Conservation (phyloP, 1,140 invertebrate genomes). For the Drosophila chauvacae region DNA sequence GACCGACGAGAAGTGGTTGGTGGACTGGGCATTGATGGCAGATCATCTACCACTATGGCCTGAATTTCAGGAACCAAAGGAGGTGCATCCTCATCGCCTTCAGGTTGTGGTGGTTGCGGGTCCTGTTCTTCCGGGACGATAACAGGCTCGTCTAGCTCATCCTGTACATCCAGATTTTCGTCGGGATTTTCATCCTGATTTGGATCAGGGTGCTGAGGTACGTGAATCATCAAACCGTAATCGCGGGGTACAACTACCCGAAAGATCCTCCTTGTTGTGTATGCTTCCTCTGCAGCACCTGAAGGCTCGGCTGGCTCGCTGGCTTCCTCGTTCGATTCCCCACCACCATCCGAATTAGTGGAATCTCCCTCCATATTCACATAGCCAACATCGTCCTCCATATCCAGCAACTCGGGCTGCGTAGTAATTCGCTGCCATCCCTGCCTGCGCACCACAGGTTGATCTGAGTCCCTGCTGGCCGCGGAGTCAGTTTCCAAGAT, state of each 20-base stretch:
- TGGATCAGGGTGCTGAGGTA: background rate
- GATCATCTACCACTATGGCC: background rate
- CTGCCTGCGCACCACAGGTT: constrained; percentile 2
- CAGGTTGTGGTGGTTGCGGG: background rate
- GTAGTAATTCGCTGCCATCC: background rate
- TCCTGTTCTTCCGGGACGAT: background rate
- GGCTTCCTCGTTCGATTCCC: too few species aligned
- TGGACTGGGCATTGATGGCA: background rate
- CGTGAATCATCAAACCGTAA: background rate
- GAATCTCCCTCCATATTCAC: background rate
- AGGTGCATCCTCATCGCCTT: background rate
- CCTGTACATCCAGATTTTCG: background rate
- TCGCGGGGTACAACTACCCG: background rate
- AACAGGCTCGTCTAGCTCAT: background rate
- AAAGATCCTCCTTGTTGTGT: too few species aligned
- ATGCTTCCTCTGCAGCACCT: background rate
- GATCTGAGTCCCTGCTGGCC: constrained; percentile 16
- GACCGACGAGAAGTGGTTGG: constrained; percentile 6
- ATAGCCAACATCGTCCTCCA: background rate
- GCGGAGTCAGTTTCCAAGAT: background rate
- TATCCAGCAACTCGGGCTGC: background rate
- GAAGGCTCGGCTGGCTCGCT: background rate
- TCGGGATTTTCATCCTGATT: background rate
- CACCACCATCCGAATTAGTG: background rate
- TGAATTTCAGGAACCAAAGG: background rate